Conservation (phyloP, 2,113 vertebrate genomes). For the Bufo gargarizans region DNA sequence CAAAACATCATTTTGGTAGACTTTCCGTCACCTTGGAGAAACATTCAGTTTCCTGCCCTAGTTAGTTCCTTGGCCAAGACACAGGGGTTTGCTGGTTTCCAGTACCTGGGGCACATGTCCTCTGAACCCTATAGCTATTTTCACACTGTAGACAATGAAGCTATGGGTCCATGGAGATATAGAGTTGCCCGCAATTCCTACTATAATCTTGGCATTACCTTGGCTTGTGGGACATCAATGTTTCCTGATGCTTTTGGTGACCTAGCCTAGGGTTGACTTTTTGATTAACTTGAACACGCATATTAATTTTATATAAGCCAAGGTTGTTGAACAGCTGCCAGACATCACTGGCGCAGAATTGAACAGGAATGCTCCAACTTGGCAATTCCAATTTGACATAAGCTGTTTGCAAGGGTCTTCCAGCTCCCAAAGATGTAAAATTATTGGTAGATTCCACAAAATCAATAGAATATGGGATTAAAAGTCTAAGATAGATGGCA, state of each 20-base stretch:
- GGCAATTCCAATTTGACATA: neutral
- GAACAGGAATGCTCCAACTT: too few species aligned
- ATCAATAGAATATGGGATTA: neutral
- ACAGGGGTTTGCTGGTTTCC: neutral
- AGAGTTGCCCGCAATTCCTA: too few species aligned
- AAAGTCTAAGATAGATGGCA: neutral
- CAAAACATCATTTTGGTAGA: neutral
- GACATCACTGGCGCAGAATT: too few species aligned
- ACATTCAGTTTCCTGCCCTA: neutral
- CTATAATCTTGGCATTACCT: too few species aligned
- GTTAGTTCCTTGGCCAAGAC: neutral
- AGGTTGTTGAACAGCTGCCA: too few species aligned
- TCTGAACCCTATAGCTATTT: too few species aligned
- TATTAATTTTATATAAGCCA: too few species aligned
- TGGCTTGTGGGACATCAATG: neutral
- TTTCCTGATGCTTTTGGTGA: neutral
- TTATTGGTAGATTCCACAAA: neutral
- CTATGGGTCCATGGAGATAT: too few species aligned
- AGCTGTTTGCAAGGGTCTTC: neutral
- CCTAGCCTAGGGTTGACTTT: too few species aligned
- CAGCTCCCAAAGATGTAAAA: neutral
- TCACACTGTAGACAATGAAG: too few species aligned
- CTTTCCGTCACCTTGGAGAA: neutral
- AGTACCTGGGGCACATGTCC: too few species aligned
- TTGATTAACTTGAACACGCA: too few species aligned